Evolutionary conservation across 1,140 invertebrate genomes (phyloP).

Genomic region (Pogonognathellus flavescens): DNA sequence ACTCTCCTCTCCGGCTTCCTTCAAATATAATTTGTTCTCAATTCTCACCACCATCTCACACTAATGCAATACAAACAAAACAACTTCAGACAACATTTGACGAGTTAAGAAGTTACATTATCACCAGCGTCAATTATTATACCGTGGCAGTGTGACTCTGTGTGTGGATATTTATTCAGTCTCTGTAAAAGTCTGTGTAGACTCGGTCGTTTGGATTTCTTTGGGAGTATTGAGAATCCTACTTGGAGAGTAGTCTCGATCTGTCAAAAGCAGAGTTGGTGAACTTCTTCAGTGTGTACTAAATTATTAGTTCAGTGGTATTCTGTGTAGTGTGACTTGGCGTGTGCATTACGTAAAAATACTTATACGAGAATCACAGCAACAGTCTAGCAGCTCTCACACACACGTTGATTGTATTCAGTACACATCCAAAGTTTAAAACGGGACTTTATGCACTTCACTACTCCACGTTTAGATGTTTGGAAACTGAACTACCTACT

Average conservation of each 20-base stretch:
- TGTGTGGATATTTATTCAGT: background rate
- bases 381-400: background rate
- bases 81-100: slow-evolving; percentile 45
- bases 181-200: too few species aligned
- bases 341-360: background rate
- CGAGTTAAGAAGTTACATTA: slow-evolving; percentile 19
- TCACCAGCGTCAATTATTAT: slow-evolving; percentile 31
- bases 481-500: too few species aligned
- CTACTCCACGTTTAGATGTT: background rate
- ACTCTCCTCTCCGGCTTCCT: background rate
- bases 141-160: background rate
- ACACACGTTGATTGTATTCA: background rate
- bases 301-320: background rate
- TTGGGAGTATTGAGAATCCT: background rate
- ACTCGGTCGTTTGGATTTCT: too few species aligned
- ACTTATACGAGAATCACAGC: background rate
- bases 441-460: slow-evolving; percentile 16
- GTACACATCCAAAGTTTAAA: background rate
- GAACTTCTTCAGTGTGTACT: slow-evolving; percentile 15
- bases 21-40: background rate
- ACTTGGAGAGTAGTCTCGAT: background rate
- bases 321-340: background rate
- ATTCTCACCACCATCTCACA: background rate
- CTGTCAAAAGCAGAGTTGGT: slow-evolving; percentile 25
- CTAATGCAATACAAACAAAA: slow-evolving; percentile 38